A percentile compares a stretch with the other conserved stretches of the same genome.
Conservation (phyloP, 1,140 invertebrate genomes). For the Drosophila dunni region DNA sequence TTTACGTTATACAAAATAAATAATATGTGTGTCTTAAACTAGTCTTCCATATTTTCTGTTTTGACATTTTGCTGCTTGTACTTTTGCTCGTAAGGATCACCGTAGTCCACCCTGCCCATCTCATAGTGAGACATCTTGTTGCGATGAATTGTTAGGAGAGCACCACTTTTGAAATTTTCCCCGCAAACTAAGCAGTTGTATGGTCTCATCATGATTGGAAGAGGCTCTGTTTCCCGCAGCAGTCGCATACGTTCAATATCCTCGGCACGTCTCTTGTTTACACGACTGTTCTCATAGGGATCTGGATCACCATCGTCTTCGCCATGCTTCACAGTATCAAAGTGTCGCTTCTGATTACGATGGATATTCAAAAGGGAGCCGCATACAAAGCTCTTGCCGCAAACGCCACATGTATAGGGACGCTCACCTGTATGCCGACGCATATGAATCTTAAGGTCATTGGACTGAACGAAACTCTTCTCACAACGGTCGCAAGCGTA, state of each 20-base stretch:
- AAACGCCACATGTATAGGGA: constrained; percentile 84
- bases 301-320: constrained; percentile 13
- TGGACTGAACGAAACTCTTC: constrained; percentile 86
- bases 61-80: constrained; percentile 26
- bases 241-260: constrained; percentile 60
- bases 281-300: constrained; percentile 59
- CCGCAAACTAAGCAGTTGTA: constrained; percentile 83
- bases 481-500: constrained; percentile 86
- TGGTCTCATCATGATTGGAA: constrained; percentile 63
- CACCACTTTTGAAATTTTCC: constrained; percentile 67
- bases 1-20: neutral
- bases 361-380: constrained; percentile 70
- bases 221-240: constrained; percentile 20
- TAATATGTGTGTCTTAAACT: constrained; percentile 1
- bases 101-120: constrained; percentile 41
- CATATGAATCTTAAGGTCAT: constrained; percentile 86
- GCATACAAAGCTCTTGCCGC: constrained; percentile 67
- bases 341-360: constrained; percentile 60
- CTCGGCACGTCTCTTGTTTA: constrained; percentile 53
- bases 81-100: constrained; percentile 53
- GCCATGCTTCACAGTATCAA: neutral
- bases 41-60: neutral
- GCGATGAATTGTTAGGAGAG: constrained; percentile 70
- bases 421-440: constrained; percentile 86
- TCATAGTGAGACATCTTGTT: constrained; percentile 66